Evolutionary conservation across 2,113 vertebrate species (phyloP), one percentile per base, ranked within the genome.

Genomic region (Gobius niger): DNA sequence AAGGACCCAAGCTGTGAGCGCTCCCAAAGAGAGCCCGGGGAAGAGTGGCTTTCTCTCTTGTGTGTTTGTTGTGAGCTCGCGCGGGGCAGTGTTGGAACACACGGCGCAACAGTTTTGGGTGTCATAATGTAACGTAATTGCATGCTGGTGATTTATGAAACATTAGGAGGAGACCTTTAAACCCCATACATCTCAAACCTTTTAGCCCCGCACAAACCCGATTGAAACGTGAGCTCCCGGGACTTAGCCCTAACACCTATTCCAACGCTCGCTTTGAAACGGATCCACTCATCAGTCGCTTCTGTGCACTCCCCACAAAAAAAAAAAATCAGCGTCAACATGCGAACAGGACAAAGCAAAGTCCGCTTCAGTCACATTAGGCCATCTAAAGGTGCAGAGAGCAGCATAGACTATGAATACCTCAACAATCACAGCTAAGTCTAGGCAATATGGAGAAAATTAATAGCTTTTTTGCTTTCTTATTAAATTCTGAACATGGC

Each of bases 1-100:
- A 80, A 83, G 83, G 84, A 83, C 79, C 78, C 81, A 85, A 82
- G 77, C 76, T 81, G 77, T 87, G 87, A 84, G 84, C 65, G 78
- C 81, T 91, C 82, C 73, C 73, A 82, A 68, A 72, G 78, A 83
- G 82, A 70, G 63, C 78, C 76, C 76, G 70, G 73, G 81, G 70
- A 60, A 72, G 61, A 81, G 81, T 50, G 57, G 63, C 12, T 14
- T 73, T 1, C 44, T 51, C 52, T n/a, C 12, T 63, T 68, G 52
- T 74, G 74, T 80, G 80, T 76, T 85, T 84, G 74, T 83, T 80
- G 70, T 65, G 64, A 66, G 44, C 50, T 4, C 60, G 2, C 24
- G 24, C 24, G 1, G 56, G 65, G 34, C 53, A 70, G 74, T 84
- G 76, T 84, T 82, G 75, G 70, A 54, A 70, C 75, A 74, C 70